Conservation (phyloP, 2,797 vertebrate genomes). For the Austrolebias charrua region DNA sequence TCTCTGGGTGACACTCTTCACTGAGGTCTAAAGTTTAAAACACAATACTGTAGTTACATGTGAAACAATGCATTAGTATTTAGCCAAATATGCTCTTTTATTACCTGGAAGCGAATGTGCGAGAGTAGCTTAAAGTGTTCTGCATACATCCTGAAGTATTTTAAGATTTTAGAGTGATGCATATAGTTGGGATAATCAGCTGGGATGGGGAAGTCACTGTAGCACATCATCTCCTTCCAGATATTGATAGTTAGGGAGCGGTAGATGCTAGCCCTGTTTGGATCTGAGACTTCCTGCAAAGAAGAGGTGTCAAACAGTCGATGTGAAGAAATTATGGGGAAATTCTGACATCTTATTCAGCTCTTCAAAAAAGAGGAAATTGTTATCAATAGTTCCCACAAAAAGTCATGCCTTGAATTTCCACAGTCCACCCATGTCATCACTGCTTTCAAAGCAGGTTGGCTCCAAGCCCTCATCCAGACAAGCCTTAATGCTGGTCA, state of each 20-base stretch:
- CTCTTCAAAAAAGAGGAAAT: too few relatives aligned
- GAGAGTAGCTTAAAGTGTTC: conserved; percentile 79
- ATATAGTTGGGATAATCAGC: conserved; percentile 88
- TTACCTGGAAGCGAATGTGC: conserved; percentile 82
- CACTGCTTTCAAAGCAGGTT: conserved; percentile 84
- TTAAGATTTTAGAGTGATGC: conserved; percentile 82
- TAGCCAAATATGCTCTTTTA: not conserved
- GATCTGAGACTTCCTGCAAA: conserved; percentile 74
- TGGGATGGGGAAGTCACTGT: conserved; percentile 87
- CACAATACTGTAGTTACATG: not conserved
- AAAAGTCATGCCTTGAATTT: conserved; percentile 76
- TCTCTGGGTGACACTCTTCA: conserved; percentile 76
- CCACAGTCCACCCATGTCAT: conserved; percentile 84
- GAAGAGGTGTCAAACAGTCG: too few relatives aligned
- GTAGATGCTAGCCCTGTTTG: conserved; percentile 81
- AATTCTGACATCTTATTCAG: too few relatives aligned
- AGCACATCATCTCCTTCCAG: conserved; percentile 91
- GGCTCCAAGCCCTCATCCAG: conserved; percentile 85
- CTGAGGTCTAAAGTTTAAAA: conserved; percentile 72
- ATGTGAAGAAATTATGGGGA: too few relatives aligned
- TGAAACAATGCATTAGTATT: not conserved
- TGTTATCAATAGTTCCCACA: not conserved
- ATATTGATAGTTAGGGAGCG: conserved; percentile 88
- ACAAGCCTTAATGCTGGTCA: conserved; percentile 81
- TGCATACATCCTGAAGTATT: conserved; percentile 85